Evolutionary conservation across 2,113 vertebrate species (phyloP).

Genomic region (Mohoua ochrocephala): DNA sequence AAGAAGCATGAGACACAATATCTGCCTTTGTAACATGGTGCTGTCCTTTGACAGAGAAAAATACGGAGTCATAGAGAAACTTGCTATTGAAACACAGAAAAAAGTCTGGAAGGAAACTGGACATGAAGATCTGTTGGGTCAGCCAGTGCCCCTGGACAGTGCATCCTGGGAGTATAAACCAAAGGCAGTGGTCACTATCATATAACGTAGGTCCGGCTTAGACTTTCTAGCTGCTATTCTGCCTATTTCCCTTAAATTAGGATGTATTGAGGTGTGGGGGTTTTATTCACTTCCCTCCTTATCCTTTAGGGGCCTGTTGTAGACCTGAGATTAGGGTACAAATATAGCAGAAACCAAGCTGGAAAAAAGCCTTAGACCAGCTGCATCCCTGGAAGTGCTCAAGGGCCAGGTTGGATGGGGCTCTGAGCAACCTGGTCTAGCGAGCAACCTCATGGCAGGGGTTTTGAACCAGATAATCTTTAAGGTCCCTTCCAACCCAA

Average conservation of each 20-base stretch:
- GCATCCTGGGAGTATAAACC: background rate
- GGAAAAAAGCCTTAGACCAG: background rate
- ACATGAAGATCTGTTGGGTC: background rate
- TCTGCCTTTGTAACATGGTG: background rate
- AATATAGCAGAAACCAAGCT: background rate
- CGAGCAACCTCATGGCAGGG: background rate
- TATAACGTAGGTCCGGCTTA: background rate
- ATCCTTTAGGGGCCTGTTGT: background rate
- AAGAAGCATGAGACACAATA: background rate
- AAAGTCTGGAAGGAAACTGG: background rate
- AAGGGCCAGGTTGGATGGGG: no score
- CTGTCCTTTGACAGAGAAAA: background rate
- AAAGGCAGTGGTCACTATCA: background rate
- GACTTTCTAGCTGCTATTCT: background rate
- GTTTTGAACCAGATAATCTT: background rate
- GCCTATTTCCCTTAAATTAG: background rate
- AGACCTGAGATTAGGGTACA: background rate
- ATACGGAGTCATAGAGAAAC: background rate
- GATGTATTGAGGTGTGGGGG: background rate
- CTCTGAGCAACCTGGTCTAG: background rate
- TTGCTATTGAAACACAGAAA: background rate
- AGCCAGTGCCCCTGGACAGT: background rate
- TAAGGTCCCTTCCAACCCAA: background rate
- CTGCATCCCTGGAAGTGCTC: background rate
- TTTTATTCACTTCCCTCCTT: background rate